Base-by-base conservation (phyloP, 2,797 vertebrate species). In the Diplodus sargus region DNA sequence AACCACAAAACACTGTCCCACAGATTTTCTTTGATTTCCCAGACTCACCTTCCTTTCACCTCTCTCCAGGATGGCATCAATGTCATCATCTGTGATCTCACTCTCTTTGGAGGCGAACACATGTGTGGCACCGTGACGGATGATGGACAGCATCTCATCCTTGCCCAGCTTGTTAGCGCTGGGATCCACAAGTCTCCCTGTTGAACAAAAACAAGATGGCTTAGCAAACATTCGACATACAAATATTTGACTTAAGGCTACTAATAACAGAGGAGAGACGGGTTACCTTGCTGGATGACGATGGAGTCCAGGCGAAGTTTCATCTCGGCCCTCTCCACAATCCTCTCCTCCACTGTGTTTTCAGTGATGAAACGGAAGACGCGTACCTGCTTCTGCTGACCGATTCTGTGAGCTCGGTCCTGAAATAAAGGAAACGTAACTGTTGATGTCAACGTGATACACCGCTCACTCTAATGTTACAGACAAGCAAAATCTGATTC, bases 61-160 rank as follows among this genome's bases (percentile, higher is more conserved):
- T 89, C 96, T 96, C 94, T 99, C 98, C 92, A 99, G 94, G 87
- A 99, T 98, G 6, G 92, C 97, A 76, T 99, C 95, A 4, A 99
- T 98, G 87, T 99, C 98, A 65, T 99, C 98, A 56, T 99, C 98
- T 1, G 98, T 99, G 85, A 99, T 99, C 89, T 99, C 98, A 20
- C 98, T 99, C 81, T 99, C 98, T 90, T 99, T 99, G 53, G 98
- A 99, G 11, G 98, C 98, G 77, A 99, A 99, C 25, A 99, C 98
- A 0, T 99, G 98, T 0, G 98, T 99, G 2, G 98, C 98, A 28
- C 98, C 98, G 3, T 99, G 98, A 58, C 98, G 95, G 86, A 99
- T 99, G 94, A 99, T 99, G 70, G 98, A 98, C 90, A 99, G 93
- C 98, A 99, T 99, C 92, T 99, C 98, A 60, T 99, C 98, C 87